phyloP scores from a whole-genome alignment of 2,888 invertebrate genomes.

The Lutraria lutraria region DNA sequence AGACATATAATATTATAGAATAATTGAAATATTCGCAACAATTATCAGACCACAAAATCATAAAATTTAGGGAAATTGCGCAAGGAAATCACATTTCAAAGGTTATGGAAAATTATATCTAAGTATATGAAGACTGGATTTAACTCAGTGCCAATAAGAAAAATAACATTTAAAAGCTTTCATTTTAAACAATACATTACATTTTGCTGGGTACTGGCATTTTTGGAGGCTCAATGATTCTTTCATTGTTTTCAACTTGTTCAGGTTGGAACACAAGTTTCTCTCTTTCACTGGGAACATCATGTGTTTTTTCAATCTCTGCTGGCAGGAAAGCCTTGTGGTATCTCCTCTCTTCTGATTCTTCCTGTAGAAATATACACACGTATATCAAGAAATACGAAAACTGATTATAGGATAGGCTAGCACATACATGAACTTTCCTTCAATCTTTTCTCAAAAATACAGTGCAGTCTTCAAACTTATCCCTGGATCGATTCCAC shows the following conservation, averaged over 20 bases:
- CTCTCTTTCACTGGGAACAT: background rate
- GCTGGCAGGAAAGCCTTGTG: conserved; percentile 56
- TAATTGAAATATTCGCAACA: too few species aligned
- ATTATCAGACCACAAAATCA: too few species aligned
- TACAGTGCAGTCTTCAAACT: too few species aligned
- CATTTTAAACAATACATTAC: background rate
- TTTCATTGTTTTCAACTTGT: background rate
- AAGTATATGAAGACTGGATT: too few species aligned
- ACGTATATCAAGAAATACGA: background rate
- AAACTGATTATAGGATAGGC: background rate
- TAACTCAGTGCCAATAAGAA: background rate
- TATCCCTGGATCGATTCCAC: too few species aligned
- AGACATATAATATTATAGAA: too few species aligned
- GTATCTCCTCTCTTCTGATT: conserved; percentile 37
- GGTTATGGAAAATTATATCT: too few species aligned
- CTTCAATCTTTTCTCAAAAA: too few species aligned
- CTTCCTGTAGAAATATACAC: conserved; percentile 44
- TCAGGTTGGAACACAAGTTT: conserved; percentile 12
- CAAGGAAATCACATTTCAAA: too few species aligned
- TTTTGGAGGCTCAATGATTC: conserved; percentile 5
- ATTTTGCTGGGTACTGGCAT: background rate
- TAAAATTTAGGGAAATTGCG: too few species aligned
- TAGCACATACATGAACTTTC: too few species aligned
- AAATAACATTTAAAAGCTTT: background rate
- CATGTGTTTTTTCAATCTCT: conserved; percentile 48